Percentiles rank a stretch among this genome's conserved stretches.
Conservation (phyloP, 1,140 invertebrate genomes). For the Chionoecetes opilio region DNA sequence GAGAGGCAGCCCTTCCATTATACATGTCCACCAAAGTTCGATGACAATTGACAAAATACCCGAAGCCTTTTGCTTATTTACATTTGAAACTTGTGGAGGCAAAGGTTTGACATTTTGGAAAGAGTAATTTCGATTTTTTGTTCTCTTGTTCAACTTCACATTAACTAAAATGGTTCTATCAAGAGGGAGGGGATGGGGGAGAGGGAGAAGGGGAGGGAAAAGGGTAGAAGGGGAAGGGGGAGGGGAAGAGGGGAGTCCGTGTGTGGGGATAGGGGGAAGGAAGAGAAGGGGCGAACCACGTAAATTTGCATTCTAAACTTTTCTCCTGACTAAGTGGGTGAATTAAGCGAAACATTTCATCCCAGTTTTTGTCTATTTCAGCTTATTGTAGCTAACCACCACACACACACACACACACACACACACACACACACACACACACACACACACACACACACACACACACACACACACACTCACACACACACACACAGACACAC, state of each 20-base stretch:
- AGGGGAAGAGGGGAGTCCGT: neutral
- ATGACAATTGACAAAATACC: slow-evolving; percentile 61
- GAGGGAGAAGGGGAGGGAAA: no score
- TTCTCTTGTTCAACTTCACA: slow-evolving; percentile 19
- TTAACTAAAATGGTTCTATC: neutral
- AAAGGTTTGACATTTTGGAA: slow-evolving; percentile 36
- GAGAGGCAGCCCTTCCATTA: slow-evolving; percentile 35
- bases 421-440: slow-evolving; percentile 1
- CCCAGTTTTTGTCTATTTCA: neutral
- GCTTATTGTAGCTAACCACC: neutral
- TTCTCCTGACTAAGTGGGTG: neutral
- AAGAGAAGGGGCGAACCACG: neutral
- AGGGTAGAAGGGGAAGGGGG: neutral
- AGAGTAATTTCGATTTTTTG: slow-evolving; percentile 35
- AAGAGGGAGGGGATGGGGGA: neutral
- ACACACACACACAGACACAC: no score
- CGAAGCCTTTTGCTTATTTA: slow-evolving; percentile 53
- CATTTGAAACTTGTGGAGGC: slow-evolving; percentile 46
- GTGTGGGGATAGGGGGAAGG: no score
- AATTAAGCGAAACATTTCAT: neutral
- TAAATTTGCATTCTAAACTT: neutral
- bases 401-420: neutral
- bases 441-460: no score
- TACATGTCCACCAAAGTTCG: slow-evolving; percentile 45
- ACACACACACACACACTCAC: no score